A percentile compares a stretch with the other conserved stretches of the same genome.
phyloP scores from a whole-genome alignment of 2,888 invertebrate species.

The Conistra vaccinii region DNA sequence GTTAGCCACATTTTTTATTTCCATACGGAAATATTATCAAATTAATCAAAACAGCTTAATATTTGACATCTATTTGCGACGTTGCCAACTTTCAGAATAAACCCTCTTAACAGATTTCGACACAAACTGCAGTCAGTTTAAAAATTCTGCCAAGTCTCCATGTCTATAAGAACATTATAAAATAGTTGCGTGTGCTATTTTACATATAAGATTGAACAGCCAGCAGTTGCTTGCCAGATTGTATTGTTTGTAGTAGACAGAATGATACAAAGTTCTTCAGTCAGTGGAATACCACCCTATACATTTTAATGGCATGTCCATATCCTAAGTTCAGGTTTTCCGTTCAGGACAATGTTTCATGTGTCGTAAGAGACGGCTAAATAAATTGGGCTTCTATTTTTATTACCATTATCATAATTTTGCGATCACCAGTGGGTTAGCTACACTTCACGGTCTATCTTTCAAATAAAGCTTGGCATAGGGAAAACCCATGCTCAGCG shows the following conservation, averaged over 20 bases:
- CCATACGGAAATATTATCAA: too few species aligned
- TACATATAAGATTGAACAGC: not conserved
- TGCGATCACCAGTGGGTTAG: constrained; percentile 29
- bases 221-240: not conserved
- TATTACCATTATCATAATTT: constrained; percentile 35
- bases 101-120: not conserved
- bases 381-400: not conserved
- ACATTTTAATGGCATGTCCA: not conserved
- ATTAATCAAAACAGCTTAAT: too few species aligned
- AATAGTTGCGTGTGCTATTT: not conserved
- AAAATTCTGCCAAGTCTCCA: not conserved
- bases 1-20: too few species aligned
- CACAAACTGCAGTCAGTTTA: not conserved
- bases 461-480: constrained; percentile 7
- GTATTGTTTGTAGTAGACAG: not conserved
- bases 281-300: not conserved
- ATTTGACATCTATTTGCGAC: too few species aligned
- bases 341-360: not conserved
- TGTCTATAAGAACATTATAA: not conserved
- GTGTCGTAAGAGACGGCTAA: not conserved
- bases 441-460: constrained; percentile 35
- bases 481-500: constrained; percentile 19
- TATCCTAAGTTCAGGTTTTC: not conserved
- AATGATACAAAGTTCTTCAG: not conserved
- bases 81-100: too few species aligned